Conservation (phyloP, 1,140 invertebrate species). For the Bombus turneri region DNA sequence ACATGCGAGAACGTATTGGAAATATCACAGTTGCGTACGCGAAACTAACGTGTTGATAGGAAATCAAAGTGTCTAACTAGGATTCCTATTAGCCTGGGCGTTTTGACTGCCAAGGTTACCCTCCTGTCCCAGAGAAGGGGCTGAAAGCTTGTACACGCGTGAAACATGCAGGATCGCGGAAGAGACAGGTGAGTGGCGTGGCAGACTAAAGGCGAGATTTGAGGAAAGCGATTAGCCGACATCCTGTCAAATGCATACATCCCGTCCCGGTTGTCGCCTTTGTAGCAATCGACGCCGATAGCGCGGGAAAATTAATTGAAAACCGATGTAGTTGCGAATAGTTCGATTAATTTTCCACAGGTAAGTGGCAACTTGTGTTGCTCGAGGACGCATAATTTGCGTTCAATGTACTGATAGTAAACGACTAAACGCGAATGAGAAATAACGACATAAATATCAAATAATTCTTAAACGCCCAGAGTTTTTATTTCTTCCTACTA, state of each 20-base stretch:
- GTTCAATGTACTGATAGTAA: no score
- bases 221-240: slow-evolving; percentile 56
- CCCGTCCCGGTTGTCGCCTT: background rate
- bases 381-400: background rate
- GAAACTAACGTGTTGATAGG: background rate
- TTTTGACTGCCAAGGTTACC: slow-evolving; percentile 3
- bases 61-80: slow-evolving; percentile 19
- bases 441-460: background rate
- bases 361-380: background rate
- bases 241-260: slow-evolving; percentile 56
- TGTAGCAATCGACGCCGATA: slow-evolving; percentile 42
- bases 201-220: slow-evolving; percentile 44
- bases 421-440: background rate
- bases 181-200: slow-evolving; percentile 49
- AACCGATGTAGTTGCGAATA: background rate
- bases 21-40: background rate
- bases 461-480: background rate
- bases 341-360: slow-evolving; percentile 7
- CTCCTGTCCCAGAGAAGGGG: background rate
- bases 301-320: slow-evolving; percentile 26
- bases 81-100: background rate
- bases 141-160: slow-evolving; percentile 27
- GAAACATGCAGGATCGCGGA: slow-evolving; percentile 35
- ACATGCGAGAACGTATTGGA: background rate
- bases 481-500: background rate